Percentiles rank a stretch among this genome's conserved stretches.
Conservation (phyloP, 2,888 invertebrate species). For the Pimpla rufipes region DNA sequence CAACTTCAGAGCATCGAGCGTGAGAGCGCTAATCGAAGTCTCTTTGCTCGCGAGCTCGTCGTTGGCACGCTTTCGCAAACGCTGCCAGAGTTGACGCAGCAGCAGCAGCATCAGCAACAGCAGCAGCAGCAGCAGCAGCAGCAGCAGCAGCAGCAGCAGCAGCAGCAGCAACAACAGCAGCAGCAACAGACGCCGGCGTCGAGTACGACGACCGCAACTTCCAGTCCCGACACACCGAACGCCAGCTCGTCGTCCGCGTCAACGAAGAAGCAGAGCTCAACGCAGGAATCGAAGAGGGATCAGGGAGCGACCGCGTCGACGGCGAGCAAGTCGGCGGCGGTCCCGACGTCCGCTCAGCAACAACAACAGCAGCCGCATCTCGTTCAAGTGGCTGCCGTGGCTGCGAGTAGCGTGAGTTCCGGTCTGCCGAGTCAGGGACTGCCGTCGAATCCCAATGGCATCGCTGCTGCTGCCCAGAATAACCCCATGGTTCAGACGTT, state of each 20-base stretch:
- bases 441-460: slow-evolving; percentile 80
- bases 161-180: slow-evolving; percentile 74
- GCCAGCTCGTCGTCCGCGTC: slow-evolving; percentile 73
- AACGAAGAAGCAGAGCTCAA: slow-evolving; percentile 77
- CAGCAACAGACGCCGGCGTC: slow-evolving; percentile 77
- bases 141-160: slow-evolving; percentile 71
- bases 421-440: slow-evolving; percentile 80
- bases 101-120: slow-evolving; percentile 79
- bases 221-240: slow-evolving; percentile 80
- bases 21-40: slow-evolving; percentile 83
- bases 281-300: slow-evolving; percentile 80
- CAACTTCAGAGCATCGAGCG: slow-evolving; percentile 83
- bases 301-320: slow-evolving; percentile 68
- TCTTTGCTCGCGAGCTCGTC: slow-evolving; percentile 83
- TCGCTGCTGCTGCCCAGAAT: slow-evolving; percentile 80
- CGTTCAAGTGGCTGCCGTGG: slow-evolving; percentile 63
- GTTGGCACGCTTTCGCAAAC: slow-evolving; percentile 82
- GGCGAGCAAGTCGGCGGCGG: slow-evolving; percentile 62
- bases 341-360: slow-evolving; percentile 68
- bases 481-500: slow-evolving; percentile 83
- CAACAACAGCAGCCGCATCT: slow-evolving; percentile 73
- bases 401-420: slow-evolving; percentile 75
- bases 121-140: slow-evolving; percentile 74
- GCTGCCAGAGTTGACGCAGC: slow-evolving; percentile 80
- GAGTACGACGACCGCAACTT: slow-evolving; percentile 77